Conservation (phyloP, 1,140 invertebrate genomes). For the Monochamus saltuarius region DNA sequence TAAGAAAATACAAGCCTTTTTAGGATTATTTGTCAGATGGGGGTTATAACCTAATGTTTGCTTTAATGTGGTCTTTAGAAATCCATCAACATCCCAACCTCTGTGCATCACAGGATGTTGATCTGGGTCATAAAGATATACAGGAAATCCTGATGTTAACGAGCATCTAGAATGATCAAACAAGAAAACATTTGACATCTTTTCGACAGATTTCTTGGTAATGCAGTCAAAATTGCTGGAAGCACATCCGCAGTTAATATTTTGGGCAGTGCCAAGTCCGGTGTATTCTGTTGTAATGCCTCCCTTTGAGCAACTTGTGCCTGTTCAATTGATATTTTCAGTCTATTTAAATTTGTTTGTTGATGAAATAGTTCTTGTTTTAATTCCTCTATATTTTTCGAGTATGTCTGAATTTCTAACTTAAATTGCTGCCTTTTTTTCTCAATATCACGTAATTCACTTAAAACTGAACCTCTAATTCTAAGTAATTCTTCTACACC, state of each 20-base stretch:
- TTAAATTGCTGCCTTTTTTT: slow-evolving; percentile 82
- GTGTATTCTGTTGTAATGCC: slow-evolving; percentile 85
- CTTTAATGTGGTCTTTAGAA: slow-evolving; percentile 76
- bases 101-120: slow-evolving; percentile 60
- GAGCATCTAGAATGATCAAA: slow-evolving; percentile 93
- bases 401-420: slow-evolving; percentile 77
- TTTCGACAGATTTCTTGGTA: slow-evolving; percentile 48
- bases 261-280: slow-evolving; percentile 80
- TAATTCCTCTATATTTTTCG: slow-evolving; percentile 80
- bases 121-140: slow-evolving; percentile 87
- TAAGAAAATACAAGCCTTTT: slow-evolving; percentile 85
- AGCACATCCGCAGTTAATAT: slow-evolving; percentile 62
- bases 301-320: slow-evolving; percentile 86
- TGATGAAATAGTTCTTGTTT: slow-evolving; percentile 80
- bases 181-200: slow-evolving; percentile 85
- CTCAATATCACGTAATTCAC: slow-evolving; percentile 87
- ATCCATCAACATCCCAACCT: slow-evolving; percentile 75
- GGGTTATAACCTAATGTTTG: slow-evolving; percentile 80
- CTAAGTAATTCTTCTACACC: slow-evolving; percentile 88
- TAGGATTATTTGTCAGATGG: slow-evolving; percentile 80
- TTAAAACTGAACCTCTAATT: slow-evolving; percentile 90
- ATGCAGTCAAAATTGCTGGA: slow-evolving; percentile 54
- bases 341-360: slow-evolving; percentile 83
- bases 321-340: slow-evolving; percentile 85
- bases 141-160: slow-evolving; percentile 87